Percentiles rank a stretch among this genome's conserved stretches.
Evolutionary conservation across 2,797 vertebrate species (phyloP).

Genomic region (Thamnophis elegans): DNA sequence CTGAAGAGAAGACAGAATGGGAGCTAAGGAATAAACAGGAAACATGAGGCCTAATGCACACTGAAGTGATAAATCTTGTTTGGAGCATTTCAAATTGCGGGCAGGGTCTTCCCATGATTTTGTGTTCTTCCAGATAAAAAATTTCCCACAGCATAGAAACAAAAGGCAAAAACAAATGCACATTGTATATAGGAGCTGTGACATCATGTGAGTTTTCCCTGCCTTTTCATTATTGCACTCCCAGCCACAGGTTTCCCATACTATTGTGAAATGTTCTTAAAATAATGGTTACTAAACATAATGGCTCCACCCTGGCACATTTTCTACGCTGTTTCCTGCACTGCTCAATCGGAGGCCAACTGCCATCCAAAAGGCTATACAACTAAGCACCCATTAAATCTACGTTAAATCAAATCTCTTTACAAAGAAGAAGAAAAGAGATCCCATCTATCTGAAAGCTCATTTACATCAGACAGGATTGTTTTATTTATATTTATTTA

Average conservation of each 20-base stretch:
- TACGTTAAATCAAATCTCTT: neutral
- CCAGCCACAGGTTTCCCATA: neutral
- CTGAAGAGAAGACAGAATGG: slow-evolving; percentile 31
- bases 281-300: neutral
- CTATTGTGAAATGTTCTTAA: neutral
- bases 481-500: neutral
- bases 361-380: neutral
- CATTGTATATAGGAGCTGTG: neutral
- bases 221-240: neutral
- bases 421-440: neutral
- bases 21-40: slow-evolving; percentile 33
- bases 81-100: neutral
- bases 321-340: neutral
- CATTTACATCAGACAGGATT: neutral
- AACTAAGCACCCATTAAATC: neutral
- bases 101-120: neutral
- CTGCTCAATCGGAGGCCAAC: neutral
- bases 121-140: neutral
- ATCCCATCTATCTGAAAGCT: neutral
- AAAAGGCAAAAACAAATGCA: neutral
- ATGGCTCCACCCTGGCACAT: neutral
- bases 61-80: neutral
- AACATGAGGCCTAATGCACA: neutral
- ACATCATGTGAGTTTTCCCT: neutral
- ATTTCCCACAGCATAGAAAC: neutral